A percentile compares a stretch with the other conserved stretches of the same genome.
These are phyloP conservation scores for Apotomis turbidana DNA, from an alignment of 2,888 invertebrate genomes.

Conservation along the genomic window DNA sequence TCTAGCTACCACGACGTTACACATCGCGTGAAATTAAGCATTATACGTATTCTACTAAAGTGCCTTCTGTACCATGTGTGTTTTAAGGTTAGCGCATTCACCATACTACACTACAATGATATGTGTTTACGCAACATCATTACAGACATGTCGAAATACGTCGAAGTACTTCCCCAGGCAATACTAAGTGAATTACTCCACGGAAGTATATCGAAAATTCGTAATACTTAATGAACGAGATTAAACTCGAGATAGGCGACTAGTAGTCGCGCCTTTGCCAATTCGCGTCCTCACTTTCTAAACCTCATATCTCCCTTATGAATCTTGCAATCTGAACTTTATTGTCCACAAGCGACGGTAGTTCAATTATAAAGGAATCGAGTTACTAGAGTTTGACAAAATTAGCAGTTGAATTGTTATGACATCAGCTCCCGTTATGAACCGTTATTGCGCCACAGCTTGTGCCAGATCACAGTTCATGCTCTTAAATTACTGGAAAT, in stretches of 20 bases:
- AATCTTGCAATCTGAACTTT: background rate
- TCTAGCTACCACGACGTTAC: too few species aligned
- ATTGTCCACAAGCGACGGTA: background rate
- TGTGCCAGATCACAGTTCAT: constrained; percentile 24
- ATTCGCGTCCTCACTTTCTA: constrained; percentile 1
- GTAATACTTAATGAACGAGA: constrained; percentile 22
- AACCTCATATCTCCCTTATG: background rate
- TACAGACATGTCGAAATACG: too few species aligned
- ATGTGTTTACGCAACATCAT: too few species aligned
- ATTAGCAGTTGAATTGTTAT: constrained; percentile 24
- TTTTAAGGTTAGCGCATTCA: too few species aligned
- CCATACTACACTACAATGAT: too few species aligned
- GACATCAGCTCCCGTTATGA: constrained; percentile 24
- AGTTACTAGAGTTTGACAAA: constrained; percentile 3
- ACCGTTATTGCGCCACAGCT: constrained; percentile 25
- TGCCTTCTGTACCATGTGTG: too few species aligned
- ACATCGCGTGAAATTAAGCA: too few species aligned
- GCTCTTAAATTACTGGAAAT: constrained; percentile 18
- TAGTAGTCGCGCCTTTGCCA: constrained; percentile 34
- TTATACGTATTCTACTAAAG: too few species aligned
- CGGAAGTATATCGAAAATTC: constrained; percentile 14
- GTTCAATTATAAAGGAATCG: background rate
- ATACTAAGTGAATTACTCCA: background rate
- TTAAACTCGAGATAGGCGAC: constrained; percentile 36
- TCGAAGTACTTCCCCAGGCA: background rate